Percentiles rank a stretch among this genome's conserved stretches.
These are phyloP conservation scores for Linnaemya tessellans DNA, from an alignment of 2,888 invertebrate species.

Conservation along the genomic window DNA sequence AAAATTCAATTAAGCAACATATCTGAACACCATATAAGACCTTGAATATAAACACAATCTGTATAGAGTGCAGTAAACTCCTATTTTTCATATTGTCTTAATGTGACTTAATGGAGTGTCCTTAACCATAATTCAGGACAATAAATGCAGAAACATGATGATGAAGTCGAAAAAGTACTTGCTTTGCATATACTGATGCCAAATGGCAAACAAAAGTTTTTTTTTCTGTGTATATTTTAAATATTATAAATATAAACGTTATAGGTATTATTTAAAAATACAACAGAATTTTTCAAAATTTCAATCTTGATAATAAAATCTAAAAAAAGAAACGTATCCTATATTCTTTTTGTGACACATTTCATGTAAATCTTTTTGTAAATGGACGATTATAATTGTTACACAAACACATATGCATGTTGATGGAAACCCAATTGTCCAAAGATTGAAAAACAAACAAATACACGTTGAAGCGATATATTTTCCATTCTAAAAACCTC, in stretches of 20 bases:
- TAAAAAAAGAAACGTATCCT: conserved; percentile 24
- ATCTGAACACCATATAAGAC: too few relatives aligned
- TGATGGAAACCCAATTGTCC: too few relatives aligned
- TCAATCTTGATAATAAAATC: conserved; percentile 67
- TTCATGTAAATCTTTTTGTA: conserved; percentile 58
- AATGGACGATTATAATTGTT: conserved; percentile 58
- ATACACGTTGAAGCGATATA: too few relatives aligned
- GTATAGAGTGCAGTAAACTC: too few relatives aligned
- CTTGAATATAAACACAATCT: too few relatives aligned
- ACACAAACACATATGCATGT: conserved; percentile 16
- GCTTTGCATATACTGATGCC: background rate
- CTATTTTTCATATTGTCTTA: too few relatives aligned
- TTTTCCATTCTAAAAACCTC: too few relatives aligned
- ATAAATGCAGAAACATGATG: too few relatives aligned
- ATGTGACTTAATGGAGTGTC: too few relatives aligned
- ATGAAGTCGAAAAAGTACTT: background rate
- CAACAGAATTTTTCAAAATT: conserved; percentile 55
- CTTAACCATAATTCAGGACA: too few relatives aligned
- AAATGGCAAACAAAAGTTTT: background rate
- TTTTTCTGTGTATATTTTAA: background rate
- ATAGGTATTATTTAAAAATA: conserved; percentile 30
- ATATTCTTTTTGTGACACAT: conserved; percentile 67
- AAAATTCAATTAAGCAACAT: too few relatives aligned
- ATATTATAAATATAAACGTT: conserved; percentile 3
- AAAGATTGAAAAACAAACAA: too few relatives aligned